Evolutionary conservation across 1,140 invertebrate species (phyloP), one percentile per base, ranked within the genome.

Genomic region (Diuraphis noxia): DNA sequence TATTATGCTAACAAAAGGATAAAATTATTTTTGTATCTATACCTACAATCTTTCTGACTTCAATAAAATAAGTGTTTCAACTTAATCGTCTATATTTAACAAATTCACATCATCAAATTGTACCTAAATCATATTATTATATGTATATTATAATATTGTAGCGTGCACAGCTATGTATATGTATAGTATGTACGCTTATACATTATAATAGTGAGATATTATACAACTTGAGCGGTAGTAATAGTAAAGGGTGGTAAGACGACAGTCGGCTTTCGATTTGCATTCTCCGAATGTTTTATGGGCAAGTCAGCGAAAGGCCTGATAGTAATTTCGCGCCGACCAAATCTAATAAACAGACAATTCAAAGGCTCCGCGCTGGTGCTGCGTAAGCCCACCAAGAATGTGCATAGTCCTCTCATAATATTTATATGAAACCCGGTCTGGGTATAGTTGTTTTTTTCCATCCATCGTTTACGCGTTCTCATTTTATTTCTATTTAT

Each of bases 311-410:
- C 88, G 17, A 90, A 79, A 90, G 63, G 88, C 38, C 72, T 79
- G 72, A 90, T 36, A 91, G 89, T 91, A 91, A 91, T 91, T 91
- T 91, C 46, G 77, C 43, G 77, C 89, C 89, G 77, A 82, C 89
- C 72, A 91, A 91, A 91, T 91, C 89, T 91, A 91, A 91, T 91
- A 91, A 91, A 91, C 89, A 91, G 89, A 91, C 89, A 82, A 91
- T 91, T 36, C 89, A 81, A 91, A 81, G 89, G 89, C 89, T 91
- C 89, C 89, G 23, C 23, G 17, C 43, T 91, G 77, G 89, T 91
- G 89, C 77, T 77, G 77, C 34, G 25, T 91, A 82, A 91, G 89
- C 77, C 89, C 77, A n/a, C 77, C 89, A 91, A 91, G 89, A 91
- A 91, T 91, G 89, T 52, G 89, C 72, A 81, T 91, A 82, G 89